Conservation (phyloP, 2,113 vertebrate species). For the Chaetodon trifascialis region DNA sequence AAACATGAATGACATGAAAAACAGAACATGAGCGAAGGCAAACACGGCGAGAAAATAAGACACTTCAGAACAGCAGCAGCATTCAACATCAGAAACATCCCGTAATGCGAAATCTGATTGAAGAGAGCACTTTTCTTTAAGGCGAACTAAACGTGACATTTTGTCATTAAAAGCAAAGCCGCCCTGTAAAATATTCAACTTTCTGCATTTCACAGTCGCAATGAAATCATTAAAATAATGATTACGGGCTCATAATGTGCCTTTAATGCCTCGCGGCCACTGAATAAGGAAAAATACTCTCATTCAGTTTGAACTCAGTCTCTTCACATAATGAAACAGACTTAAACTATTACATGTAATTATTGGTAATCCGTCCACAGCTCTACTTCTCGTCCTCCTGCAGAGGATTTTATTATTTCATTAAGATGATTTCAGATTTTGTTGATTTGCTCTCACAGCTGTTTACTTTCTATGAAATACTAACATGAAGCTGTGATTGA, state of each 20-base stretch:
- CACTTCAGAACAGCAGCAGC: background rate
- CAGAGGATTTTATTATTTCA: background rate
- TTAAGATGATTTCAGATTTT: background rate
- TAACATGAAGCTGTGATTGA: background rate
- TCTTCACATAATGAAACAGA: background rate
- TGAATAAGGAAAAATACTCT: background rate
- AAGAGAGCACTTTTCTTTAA: background rate
- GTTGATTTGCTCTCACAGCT: conserved; percentile 32
- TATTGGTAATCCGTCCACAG: background rate
- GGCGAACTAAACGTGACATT: background rate
- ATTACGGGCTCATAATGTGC: background rate
- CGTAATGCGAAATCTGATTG: background rate
- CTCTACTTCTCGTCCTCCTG: accelerated
- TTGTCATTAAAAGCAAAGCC: too few relatives aligned
- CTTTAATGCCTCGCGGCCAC: background rate
- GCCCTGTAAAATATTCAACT: too few relatives aligned
- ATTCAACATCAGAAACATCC: too few relatives aligned
- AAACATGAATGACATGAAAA: background rate
- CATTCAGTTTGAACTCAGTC: background rate
- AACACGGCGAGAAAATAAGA: background rate
- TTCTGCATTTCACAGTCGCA: background rate
- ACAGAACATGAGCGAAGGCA: background rate
- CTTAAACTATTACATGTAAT: background rate
- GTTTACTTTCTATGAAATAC: background rate
- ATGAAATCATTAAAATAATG: background rate